These are phyloP conservation scores for Thecophora atra DNA, from an alignment of 2,888 invertebrate species.

Conservation along the genomic window DNA sequence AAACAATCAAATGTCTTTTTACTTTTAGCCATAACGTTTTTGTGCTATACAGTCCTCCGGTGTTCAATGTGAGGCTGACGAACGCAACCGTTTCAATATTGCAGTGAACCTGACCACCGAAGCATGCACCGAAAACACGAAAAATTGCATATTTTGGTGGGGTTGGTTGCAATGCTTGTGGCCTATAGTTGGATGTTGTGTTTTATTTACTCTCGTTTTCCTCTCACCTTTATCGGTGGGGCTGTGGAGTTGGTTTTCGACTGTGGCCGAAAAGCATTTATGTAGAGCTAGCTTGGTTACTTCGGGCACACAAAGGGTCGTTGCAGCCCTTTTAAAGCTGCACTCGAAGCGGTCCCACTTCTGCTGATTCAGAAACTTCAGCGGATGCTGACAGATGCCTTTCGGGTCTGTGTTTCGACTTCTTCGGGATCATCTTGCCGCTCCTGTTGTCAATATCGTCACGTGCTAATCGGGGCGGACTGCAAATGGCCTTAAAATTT, in stretches of 20 bases:
- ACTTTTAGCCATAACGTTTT: slow-evolving; percentile 14
- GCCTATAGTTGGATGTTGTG: background rate
- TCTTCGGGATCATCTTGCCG: slow-evolving; percentile 18
- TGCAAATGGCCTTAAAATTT: background rate
- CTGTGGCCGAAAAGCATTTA: slow-evolving; percentile 1
- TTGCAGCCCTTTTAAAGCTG: slow-evolving; percentile 50
- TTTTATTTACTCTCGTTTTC: background rate
- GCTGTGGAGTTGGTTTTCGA: background rate
- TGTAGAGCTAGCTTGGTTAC: background rate
- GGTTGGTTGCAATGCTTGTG: background rate
- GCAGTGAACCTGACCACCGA: background rate
- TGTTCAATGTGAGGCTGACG: background rate
- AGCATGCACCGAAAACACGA: background rate
- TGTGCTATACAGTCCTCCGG: background rate
- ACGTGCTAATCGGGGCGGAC: background rate
- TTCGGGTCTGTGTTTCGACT: slow-evolving; percentile 40
- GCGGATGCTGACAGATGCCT: slow-evolving; percentile 43
- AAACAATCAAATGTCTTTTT: too few species aligned
- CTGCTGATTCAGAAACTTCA: slow-evolving; percentile 44
- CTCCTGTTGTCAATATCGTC: slow-evolving; percentile 19
- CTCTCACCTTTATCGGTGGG: background rate
- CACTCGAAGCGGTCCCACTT: background rate
- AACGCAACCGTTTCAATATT: slow-evolving; percentile 23
- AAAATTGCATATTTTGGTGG: slow-evolving; percentile 20
- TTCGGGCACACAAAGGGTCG: slow-evolving; percentile 1